A percentile compares a stretch with the other conserved stretches of the same genome.
phyloP scores from a whole-genome alignment of 2,797 vertebrate species.

The Sebastes reedi region DNA sequence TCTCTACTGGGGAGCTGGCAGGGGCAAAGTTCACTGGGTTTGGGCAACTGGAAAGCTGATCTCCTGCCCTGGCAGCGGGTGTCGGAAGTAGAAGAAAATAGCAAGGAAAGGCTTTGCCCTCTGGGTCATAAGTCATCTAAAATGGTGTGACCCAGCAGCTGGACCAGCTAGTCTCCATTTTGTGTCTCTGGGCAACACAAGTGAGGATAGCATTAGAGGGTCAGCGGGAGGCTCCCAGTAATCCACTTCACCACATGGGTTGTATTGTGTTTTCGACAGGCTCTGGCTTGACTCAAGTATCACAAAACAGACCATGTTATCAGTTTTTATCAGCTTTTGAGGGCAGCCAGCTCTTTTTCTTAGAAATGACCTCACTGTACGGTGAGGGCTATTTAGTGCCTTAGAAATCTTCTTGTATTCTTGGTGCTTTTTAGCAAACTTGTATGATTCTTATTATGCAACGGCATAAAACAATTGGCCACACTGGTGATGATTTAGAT shows the following conservation, averaged over 20 bases:
- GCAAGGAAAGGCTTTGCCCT: constrained; percentile 50
- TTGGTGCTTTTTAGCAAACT: too few relatives aligned
- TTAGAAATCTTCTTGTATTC: neutral
- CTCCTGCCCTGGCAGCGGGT: constrained; percentile 33
- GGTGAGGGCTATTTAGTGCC: neutral
- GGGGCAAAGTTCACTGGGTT: constrained; percentile 51
- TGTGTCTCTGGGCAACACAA: constrained; percentile 6
- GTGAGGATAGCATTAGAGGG: neutral
- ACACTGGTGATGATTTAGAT: neutral
- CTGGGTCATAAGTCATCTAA: constrained; percentile 60
- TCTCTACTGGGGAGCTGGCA: constrained; percentile 5
- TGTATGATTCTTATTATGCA: neutral
- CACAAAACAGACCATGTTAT: constrained; percentile 6
- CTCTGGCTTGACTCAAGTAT: neutral
- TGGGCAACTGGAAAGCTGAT: constrained; percentile 56
- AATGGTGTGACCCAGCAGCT: constrained; percentile 58
- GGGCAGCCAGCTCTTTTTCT: neutral
- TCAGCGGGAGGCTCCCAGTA: constrained; percentile 5
- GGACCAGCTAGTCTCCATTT: constrained; percentile 24
- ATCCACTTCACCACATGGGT: neutral
- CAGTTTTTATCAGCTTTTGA: neutral
- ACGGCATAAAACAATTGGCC: neutral
- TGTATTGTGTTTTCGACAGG: constrained; percentile 8
- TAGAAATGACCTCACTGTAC: neutral
- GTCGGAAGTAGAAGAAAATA: constrained; percentile 63